Conservation (phyloP, 1,140 invertebrate species). For the Drosophila sturtevanti region DNA sequence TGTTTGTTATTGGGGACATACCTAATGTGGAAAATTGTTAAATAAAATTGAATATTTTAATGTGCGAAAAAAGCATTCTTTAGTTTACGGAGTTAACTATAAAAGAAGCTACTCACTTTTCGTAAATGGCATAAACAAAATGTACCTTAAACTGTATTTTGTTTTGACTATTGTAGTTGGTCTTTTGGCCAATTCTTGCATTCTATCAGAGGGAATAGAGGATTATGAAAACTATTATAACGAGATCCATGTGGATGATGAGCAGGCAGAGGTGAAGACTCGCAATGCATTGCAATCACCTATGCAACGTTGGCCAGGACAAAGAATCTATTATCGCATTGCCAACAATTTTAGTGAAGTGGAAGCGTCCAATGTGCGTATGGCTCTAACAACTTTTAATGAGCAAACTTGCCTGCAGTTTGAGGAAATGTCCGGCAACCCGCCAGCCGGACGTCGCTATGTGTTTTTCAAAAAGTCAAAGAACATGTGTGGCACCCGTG, state of each 20-base stretch:
- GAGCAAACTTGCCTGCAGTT: conserved; percentile 78
- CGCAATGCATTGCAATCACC: conserved; percentile 86
- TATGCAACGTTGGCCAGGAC: conserved; percentile 86
- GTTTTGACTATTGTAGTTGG: conserved; percentile 10
- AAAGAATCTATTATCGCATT: conserved; percentile 87
- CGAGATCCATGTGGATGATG: conserved; percentile 70
- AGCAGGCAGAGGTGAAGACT: conserved; percentile 65
- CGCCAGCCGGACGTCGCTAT: conserved; percentile 43
- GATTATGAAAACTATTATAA: conserved; percentile 74
- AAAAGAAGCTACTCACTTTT: conserved; percentile 29
- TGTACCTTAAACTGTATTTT: conserved; percentile 23
- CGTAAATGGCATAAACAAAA: conserved; percentile 23
- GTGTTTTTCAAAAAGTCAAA: conserved; percentile 62
- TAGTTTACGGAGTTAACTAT: conserved; percentile 23
- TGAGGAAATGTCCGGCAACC: conserved; percentile 31
- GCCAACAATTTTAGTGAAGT: conserved; percentile 86
- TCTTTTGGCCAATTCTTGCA: background rate
- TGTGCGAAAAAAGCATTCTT: background rate
- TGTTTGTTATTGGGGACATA: background rate
- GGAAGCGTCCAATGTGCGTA: conserved; percentile 55
- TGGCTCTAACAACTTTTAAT: conserved; percentile 67
- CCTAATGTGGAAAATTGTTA: background rate
- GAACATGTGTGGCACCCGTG: conserved; percentile 58
- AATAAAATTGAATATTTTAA: background rate
- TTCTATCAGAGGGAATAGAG: conserved; percentile 36